Base-by-base conservation (phyloP, 2,888 invertebrate species). In the Brachyptera putata region DNA sequence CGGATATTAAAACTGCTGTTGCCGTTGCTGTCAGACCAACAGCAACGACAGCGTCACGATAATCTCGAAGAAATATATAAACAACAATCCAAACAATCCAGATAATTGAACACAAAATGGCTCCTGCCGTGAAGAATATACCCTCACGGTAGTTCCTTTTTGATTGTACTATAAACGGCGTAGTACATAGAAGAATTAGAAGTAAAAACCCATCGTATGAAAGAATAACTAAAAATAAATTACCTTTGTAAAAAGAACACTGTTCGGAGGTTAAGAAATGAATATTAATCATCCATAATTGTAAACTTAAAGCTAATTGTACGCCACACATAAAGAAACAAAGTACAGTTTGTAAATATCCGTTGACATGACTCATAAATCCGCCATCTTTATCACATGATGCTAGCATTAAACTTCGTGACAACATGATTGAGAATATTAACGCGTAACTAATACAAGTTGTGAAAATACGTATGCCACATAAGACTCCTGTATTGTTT, bases 81-180 rank as follows among this genome's bases (percentile, higher is more conserved):
- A 82, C 79, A 0, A 78, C 75, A 57, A 84, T 77, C 80, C 84
- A 86, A 5, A 79, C 77, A 1, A 79, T 69, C 86, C 87, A 87
- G 22, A 81, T 74, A 2, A 79, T 66, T 1, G 81, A 71, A 22
- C 80, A 78, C 18, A 84, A 71, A 16, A 79, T 71, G 1, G 82
- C 78, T 1, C 81, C 81, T 36, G 84, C 65, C 30, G 71, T 67
- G 64, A 74, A 71, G 43, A 70, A 65, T 7, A 74, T 72, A 0
- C 86, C 87, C 70, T 87, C 87, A 9, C 79, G 78, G 68, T 87
- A 86, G 70, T 87, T 87, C 25, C 87, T 75, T 66, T 83, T 83
- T 1, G 84, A 81, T 57, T 80, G 80, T 60, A 79, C 77, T 60
- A 85, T 80, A 68, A 85, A 80, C 1, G 84, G 86, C 55, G 81